Evolutionary conservation across 2,888 invertebrate species (phyloP).

Genomic region (Cantharis flavilabris): DNA sequence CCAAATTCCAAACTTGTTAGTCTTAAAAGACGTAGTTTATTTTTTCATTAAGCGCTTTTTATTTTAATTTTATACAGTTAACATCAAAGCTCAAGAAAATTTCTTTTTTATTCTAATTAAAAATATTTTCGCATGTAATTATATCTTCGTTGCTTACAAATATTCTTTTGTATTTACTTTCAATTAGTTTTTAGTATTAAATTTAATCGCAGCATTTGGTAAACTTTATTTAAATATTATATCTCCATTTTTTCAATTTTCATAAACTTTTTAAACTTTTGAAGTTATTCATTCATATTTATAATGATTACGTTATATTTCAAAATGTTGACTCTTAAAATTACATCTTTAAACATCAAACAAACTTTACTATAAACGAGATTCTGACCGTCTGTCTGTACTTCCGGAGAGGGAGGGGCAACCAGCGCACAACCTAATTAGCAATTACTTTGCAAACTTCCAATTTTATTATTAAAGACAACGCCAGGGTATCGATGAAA

Average conservation of each 20-base stretch:
- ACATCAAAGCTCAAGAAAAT: conserved; percentile 40
- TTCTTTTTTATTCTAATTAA: conserved; percentile 20
- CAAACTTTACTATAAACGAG: background rate
- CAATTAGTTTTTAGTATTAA: background rate
- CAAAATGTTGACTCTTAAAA: background rate
- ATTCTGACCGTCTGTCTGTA: background rate
- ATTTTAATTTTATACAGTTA: conserved; percentile 41
- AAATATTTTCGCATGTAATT: conserved; percentile 8
- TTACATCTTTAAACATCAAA: background rate
- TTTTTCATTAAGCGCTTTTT: conserved; percentile 46
- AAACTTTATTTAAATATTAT: background rate
- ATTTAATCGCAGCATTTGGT: background rate
- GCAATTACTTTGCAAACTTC: background rate
- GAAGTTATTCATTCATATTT: background rate
- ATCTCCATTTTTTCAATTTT: background rate
- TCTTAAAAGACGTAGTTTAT: conserved; percentile 39
- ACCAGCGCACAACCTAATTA: no score
- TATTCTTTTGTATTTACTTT: background rate
- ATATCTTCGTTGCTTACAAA: background rate
- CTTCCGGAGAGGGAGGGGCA: background rate
- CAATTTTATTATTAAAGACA: background rate
- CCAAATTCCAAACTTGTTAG: conserved; percentile 50
- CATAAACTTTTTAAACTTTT: background rate
- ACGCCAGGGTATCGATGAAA: no score
- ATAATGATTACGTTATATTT: background rate